Evolutionary conservation across 2,797 vertebrate genomes (phyloP), one percentile per base, ranked within the genome.

Genomic region (Sphenopsis melanotis): DNA sequence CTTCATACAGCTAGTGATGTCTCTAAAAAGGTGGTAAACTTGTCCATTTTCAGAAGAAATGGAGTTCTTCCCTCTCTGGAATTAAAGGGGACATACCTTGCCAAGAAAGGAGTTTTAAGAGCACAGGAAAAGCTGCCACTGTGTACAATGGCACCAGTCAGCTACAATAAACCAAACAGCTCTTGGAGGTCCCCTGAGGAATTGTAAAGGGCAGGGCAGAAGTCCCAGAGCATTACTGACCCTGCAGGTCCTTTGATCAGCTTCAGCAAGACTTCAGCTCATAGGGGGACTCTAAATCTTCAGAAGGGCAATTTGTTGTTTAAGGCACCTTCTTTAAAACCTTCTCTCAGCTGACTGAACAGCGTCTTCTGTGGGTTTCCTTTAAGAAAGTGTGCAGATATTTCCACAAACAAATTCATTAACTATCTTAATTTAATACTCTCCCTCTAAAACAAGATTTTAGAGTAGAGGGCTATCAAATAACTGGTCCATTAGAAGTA

Each of bases 81-180:
- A 70, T 49, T 63, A 42, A 81, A 82, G 71, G 27, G 7, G 14
- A 15, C 5, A 2, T 12, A 30, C 20, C 18, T 60, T 66, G 14
- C 13, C 30, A 44, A 30, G 17, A 64, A 55, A 56, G 29, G 19
- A 47, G 16, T 12, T 56, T 59, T 68, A 34, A 53, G 42, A 72
- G 17, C 32, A 4, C 15, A 36, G 32, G 15, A 64, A 68, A 56
- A 75, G 13, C 16, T 63, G 22, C 5, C 20, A 4, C 30, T 0
- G 0, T 0, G 0, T 29, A 9, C 21, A 66, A 14, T 12, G 52
- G 21, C 47, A 32, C n/a, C 55, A 63, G 8, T 1, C 6, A 13
- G 24, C 29, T 37, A 2, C 26, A 37, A 29, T 24, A 11, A 75
- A 65, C 32, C 3, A 1, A 89, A 42, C 8, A 47, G 11, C 47